Conservation (phyloP, 2,888 invertebrate species). For the Rhaphigaster nebulosa region DNA sequence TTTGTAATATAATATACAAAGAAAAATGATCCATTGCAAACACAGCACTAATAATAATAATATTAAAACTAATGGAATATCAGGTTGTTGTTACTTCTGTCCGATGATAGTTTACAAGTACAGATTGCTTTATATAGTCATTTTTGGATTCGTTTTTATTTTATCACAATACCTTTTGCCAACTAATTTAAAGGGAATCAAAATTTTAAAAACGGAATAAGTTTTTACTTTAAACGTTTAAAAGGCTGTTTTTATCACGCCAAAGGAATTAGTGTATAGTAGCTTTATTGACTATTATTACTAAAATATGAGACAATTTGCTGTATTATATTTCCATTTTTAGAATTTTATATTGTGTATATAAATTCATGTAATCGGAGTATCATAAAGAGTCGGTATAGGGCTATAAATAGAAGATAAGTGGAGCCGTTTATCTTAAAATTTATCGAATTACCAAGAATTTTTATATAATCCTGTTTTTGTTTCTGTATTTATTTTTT, state of each 20-base stretch:
- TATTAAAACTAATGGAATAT: too few species aligned
- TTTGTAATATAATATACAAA: too few species aligned
- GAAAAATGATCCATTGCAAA: too few species aligned
- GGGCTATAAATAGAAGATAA: neutral
- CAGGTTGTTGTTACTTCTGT: neutral
- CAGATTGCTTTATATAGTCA: neutral
- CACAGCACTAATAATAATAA: too few species aligned
- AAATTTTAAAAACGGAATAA: neutral
- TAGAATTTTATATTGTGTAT: conserved; percentile 38
- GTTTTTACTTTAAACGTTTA: neutral
- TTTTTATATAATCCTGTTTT: neutral
- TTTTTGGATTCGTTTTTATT: neutral
- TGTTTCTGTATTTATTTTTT: neutral
- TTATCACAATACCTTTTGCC: neutral
- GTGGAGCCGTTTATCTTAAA: neutral
- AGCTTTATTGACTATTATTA: neutral
- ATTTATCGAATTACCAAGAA: neutral
- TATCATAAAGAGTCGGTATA: neutral
- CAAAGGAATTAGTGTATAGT: conserved; percentile 21
- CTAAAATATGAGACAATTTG: neutral
- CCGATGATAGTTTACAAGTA: neutral
- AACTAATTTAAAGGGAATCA: neutral
- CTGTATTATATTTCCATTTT: conserved; percentile 28
- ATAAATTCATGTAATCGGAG: neutral
- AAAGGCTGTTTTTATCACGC: conserved; percentile 27